Evolutionary conservation across 1,140 invertebrate species (phyloP).

Genomic region (Drosophila truncata): DNA sequence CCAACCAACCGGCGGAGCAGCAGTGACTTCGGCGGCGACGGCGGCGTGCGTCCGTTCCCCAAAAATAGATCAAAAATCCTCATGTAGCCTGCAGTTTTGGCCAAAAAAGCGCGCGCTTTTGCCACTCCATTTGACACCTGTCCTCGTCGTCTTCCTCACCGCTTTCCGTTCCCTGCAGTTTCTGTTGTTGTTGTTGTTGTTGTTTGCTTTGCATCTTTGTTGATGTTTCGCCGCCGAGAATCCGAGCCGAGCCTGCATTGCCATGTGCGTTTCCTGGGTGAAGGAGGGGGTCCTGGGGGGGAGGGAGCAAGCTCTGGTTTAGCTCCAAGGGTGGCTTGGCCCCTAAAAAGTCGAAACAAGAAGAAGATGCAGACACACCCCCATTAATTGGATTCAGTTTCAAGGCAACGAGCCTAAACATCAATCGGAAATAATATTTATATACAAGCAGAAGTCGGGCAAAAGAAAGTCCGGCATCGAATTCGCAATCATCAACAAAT

Average conservation of each 20-base stretch:
- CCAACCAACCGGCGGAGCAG: background rate
- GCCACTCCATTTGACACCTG: conserved; percentile 35
- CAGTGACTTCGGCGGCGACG: background rate
- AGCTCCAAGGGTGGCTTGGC: conserved; percentile 15
- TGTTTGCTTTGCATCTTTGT: conserved; percentile 25
- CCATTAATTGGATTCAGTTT: conserved; percentile 29
- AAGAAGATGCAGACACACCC: conserved; percentile 38
- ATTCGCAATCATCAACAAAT: background rate
- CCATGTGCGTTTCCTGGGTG: too few species aligned
- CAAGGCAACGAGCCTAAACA: conserved; percentile 12
- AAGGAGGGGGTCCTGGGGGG: too few species aligned
- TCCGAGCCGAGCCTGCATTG: conserved; percentile 10
- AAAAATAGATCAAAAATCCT: conserved; percentile 26
- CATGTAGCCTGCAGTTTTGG: conserved; percentile 25
- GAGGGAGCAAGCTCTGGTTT: background rate
- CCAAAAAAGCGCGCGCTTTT: conserved; percentile 44
- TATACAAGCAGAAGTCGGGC: background rate
- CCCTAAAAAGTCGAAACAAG: conserved; percentile 7
- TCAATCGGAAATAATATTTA: conserved; percentile 10
- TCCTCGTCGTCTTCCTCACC: conserved; percentile 2
- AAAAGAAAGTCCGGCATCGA: background rate
- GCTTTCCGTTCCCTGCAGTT: background rate
- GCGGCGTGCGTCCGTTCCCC: conserved; percentile 8
- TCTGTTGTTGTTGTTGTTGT: conserved; percentile 36
- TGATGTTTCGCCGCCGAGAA: conserved; percentile 31